phyloP scores from a whole-genome alignment of 2,888 invertebrate genomes.

The Allophyes oxyacanthae region DNA sequence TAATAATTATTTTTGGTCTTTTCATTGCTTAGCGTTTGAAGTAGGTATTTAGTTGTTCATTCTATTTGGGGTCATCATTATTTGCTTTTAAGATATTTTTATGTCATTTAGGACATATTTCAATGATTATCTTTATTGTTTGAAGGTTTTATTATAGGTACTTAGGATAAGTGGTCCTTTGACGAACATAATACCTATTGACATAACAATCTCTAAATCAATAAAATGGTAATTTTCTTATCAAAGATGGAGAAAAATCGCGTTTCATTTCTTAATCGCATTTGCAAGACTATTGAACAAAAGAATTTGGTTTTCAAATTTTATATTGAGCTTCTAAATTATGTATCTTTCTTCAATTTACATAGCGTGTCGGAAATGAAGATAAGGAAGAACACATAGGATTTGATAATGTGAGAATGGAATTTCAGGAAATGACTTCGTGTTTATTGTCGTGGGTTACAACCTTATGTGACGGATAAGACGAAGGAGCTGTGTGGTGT shows the following conservation, averaged over 20 bases:
- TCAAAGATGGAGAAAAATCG: slow-evolving; percentile 28
- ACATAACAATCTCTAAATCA: slow-evolving; percentile 15
- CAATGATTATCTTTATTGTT: neutral
- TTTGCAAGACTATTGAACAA: slow-evolving; percentile 19
- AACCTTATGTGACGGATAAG: too few relatives aligned
- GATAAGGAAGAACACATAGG: neutral
- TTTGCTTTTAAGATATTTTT: neutral
- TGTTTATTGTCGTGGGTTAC: too few relatives aligned
- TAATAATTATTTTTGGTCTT: slow-evolving; percentile 39
- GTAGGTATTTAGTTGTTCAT: slow-evolving; percentile 2
- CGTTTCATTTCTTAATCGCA: slow-evolving; percentile 35
- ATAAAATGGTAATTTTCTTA: slow-evolving; percentile 45
- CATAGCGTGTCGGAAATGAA: slow-evolving; percentile 4
- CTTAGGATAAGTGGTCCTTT: slow-evolving; percentile 1
- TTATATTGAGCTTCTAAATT: slow-evolving; percentile 8
- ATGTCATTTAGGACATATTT: too few relatives aligned
- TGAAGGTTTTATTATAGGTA: neutral
- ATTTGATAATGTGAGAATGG: slow-evolving; percentile 3
- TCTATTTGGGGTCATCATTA: slow-evolving; percentile 3
- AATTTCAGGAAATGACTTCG: too few relatives aligned
- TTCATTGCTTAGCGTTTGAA: slow-evolving; percentile 18
- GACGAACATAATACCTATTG: slow-evolving; percentile 8
- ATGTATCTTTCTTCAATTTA: slow-evolving; percentile 21
- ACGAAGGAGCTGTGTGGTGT: too few relatives aligned
- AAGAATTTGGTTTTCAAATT: slow-evolving; percentile 39